Evolutionary conservation across 2,113 vertebrate species (phyloP), one percentile per base, ranked within the genome.

Genomic region (Dasyprocta punctata): DNA sequence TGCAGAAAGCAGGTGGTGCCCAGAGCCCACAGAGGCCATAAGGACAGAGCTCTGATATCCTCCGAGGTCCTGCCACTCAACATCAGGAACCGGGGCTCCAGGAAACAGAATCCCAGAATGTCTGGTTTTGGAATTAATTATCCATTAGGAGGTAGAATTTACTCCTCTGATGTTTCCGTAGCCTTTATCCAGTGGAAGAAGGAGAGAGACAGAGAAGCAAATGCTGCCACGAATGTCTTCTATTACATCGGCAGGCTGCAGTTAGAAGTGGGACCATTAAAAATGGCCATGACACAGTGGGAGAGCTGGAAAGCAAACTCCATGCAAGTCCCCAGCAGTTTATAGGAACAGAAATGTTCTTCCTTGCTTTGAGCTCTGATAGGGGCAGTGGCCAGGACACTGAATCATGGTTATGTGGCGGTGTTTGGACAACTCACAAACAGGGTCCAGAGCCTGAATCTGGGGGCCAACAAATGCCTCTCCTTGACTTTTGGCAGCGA

Each of bases 111-210:
- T 60, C 73, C 83, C 11, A 17, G 63, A 12, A 49, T 17, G 28
- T 80, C 69, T 94, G 93, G 75, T 88, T 86, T 87, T 26, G 17
- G 75, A 67, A 77, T 86, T 77, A 77, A 89, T 80, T 96, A 92
- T 91, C 96, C 89, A 94, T 13, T 19, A 65, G 78, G 92, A 94
- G 20, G 33, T 11, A 26, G 52, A 30, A 60, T 85, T 82, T 89
- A n/a, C n/a, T 61, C 65, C 61, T 26, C 47, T 56, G 67, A 92
- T 49, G 80, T 85, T 47, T 75, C 52, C 10, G 14, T 14, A 36
- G 6, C 36, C 4, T 36, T n/a, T 41, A 63, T 38, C 47, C 71
- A 86, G 67, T 30, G 20, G 12, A 4, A 28, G 30, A 83, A 49
- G 44, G 73, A 30, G 30, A 24, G 4, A 17, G 4, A 44, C 26